Conservation (phyloP, 1,140 invertebrate species). For the Nasonia longicornis region DNA sequence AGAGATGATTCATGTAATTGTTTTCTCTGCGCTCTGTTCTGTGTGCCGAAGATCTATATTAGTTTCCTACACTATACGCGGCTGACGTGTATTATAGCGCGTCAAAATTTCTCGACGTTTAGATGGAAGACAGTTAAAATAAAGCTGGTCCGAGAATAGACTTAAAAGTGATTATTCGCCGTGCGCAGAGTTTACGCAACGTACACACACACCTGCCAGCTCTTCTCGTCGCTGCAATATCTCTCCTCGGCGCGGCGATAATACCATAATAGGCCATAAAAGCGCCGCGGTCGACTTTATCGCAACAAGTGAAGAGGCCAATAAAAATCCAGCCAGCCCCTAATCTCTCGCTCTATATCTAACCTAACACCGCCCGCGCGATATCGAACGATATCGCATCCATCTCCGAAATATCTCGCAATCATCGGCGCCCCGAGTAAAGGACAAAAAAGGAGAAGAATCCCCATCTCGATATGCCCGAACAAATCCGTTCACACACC, state of each 20-base stretch:
- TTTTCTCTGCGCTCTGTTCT: not conserved
- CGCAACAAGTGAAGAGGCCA: not conserved
- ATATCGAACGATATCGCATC: not conserved
- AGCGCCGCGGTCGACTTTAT: not conserved
- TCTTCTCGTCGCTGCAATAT: not conserved
- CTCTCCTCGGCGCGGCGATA: not conserved
- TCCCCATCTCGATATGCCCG: not conserved
- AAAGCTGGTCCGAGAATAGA: no score
- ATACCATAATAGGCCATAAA: not conserved
- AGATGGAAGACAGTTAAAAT: no score
- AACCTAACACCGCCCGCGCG: not conserved
- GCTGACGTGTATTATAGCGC: no score
- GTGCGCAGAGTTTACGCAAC: not conserved
- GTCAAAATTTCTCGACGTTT: no score
- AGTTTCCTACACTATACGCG: no score
- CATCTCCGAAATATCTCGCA: not conserved
- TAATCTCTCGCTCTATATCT: not conserved
- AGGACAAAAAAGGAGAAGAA: not conserved
- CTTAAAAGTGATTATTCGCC: not conserved
- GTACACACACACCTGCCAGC: not conserved
- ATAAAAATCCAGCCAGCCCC: not conserved
- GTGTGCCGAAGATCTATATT: no score
- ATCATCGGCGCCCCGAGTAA: not conserved
- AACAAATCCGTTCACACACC: not conserved
- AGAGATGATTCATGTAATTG: not conserved